Conservation (phyloP, 2,113 vertebrate genomes). For the Dicentrarchus labrax region DNA sequence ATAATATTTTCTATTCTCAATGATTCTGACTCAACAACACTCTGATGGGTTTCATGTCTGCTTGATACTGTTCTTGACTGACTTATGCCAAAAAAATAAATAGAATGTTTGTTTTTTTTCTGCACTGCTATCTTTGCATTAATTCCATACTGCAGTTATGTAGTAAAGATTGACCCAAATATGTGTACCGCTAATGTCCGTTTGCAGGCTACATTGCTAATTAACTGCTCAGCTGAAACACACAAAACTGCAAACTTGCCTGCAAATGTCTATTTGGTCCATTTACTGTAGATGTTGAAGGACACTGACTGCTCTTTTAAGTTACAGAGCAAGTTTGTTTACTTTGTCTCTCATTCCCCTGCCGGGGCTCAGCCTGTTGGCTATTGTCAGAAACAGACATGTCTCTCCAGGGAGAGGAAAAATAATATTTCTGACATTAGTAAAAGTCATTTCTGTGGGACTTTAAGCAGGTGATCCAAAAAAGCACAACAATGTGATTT, state of each 20-base stretch:
- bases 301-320: not conserved
- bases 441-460: not conserved
- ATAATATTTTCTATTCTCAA: constrained; percentile 1
- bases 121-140: not conserved
- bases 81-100: not conserved
- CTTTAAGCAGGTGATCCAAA: not conserved
- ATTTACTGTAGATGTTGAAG: not conserved
- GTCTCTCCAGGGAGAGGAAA: not conserved
- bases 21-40: constrained; percentile 13
- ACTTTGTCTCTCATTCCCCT: not conserved
- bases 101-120: not conserved
- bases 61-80: not conserved
- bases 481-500: not conserved
- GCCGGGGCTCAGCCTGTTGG: not conserved
- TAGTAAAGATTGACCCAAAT: not conserved
- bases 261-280: not conserved
- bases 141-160: not conserved
- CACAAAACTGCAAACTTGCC: no score
- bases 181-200: not conserved
- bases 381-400: not conserved
- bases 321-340: not conserved
- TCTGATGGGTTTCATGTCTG: not conserved
- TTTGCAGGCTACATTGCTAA: not conserved
- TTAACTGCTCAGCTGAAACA: not conserved
- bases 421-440: not conserved